Evolutionary conservation across 2,888 invertebrate species (phyloP), one percentile per base, ranked within the genome.

Genomic region (Acholoe squamosa): DNA sequence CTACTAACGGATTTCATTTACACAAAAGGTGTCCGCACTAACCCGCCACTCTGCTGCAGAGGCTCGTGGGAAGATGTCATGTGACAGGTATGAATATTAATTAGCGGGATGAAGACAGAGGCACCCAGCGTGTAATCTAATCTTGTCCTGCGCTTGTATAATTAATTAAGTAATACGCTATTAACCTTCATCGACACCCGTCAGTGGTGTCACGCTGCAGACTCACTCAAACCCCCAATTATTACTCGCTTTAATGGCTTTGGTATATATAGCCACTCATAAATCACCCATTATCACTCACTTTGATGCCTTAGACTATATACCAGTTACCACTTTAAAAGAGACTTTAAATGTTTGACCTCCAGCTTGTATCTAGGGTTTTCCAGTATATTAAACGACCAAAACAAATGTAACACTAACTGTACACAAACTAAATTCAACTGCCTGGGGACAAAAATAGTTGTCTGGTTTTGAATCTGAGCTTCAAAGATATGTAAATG

Each of bases 51-150:
- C 61, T 10, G 43, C 19, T 5, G 71, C 71, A 28, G 71, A 25
- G 71, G 28, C 71, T 71, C 71, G 16, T 28, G 28, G 71, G 71
- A 71, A 71, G 31, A 28, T 28, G 25, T 25, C 71, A 28, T 14
- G 31, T 71, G 71, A 71, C 71, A 71, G 31, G n/a, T 25, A 28
- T 71, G 71, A 71, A 71, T 28, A 71, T 28, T 28, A 71, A 71
- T 28, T 71, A 71, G 14, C 71, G 28, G 3, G 71, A 61, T 61
- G n/a, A 14, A 61, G 61, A 61, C 22, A 61, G 61, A 61, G 19
- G n/a, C 61, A 14, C 61, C 61, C 12, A 14, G 22, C 22, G 22
- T n/a, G 61, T 61, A 61, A 61, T 61, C n/a, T n/a, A 61, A n/a
- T 61, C 61, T 19, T 19, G 22, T 61, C 43, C 61, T 61, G 61